Percentiles rank a stretch among this genome's conserved stretches.
Evolutionary conservation across 2,113 vertebrate species (phyloP).

Genomic region (Apodemus speciosus): DNA sequence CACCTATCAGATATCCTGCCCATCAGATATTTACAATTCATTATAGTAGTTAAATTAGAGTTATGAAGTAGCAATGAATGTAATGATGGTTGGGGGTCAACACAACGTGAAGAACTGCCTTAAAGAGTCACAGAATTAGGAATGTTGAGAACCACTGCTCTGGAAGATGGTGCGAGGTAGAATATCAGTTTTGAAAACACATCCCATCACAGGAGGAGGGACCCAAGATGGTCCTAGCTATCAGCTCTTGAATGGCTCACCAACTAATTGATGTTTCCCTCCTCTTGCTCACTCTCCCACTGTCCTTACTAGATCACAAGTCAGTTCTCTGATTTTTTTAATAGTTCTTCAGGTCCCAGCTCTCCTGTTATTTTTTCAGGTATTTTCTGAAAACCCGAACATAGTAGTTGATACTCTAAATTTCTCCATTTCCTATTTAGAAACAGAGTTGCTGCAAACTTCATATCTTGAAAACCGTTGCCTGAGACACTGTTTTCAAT

Average conservation of each 20-base stretch:
- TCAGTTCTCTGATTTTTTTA: background rate
- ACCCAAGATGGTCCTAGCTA: background rate
- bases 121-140: background rate
- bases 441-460: background rate
- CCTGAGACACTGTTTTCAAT: background rate
- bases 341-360: background rate
- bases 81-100: background rate
- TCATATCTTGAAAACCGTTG: background rate
- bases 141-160: background rate
- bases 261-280: background rate
- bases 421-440: background rate
- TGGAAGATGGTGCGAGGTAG: background rate
- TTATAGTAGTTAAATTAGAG: background rate
- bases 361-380: background rate
- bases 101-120: background rate
- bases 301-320: background rate
- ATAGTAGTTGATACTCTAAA: background rate
- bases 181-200: background rate
- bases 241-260: background rate
- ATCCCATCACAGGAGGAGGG: background rate
- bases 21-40: background rate
- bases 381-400: background rate
- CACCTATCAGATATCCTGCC: background rate
- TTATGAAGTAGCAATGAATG: background rate
- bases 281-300: background rate